Evolutionary conservation across 2,797 vertebrate genomes (phyloP).

Genomic region (Aldrovandia affinis): DNA sequence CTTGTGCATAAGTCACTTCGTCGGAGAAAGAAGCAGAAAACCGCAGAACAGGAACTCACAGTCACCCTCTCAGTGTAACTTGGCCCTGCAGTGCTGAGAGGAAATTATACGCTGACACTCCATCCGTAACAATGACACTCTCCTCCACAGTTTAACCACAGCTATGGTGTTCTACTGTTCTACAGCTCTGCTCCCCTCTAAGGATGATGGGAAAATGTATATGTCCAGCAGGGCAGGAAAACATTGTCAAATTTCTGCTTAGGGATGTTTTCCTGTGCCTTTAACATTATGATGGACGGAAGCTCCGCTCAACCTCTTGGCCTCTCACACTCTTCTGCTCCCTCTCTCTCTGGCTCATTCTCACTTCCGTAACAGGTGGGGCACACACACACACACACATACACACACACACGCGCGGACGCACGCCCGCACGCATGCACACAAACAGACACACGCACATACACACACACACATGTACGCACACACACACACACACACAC

Average conservation of each 20-base stretch:
- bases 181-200: neutral
- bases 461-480: too few species aligned
- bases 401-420: neutral
- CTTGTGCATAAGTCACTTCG: neutral
- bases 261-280: neutral
- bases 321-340: neutral
- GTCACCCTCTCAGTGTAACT: neutral
- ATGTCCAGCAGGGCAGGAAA: neutral
- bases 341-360: neutral
- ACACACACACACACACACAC: neutral
- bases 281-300: neutral
- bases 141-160: neutral
- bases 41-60: neutral
- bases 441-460: too few species aligned
- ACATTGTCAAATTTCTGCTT: neutral
- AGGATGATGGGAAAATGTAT: neutral
- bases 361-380: neutral
- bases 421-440: too few species aligned
- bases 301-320: neutral
- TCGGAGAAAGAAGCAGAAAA: neutral
- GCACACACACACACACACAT: neutral
- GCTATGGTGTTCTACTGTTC: neutral
- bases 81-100: neutral
- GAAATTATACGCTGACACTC: neutral
- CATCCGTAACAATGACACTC: neutral